Evolutionary conservation across 2,113 vertebrate species (phyloP), one percentile per base, ranked within the genome.

Genomic region (Pollimyrus isidori): DNA sequence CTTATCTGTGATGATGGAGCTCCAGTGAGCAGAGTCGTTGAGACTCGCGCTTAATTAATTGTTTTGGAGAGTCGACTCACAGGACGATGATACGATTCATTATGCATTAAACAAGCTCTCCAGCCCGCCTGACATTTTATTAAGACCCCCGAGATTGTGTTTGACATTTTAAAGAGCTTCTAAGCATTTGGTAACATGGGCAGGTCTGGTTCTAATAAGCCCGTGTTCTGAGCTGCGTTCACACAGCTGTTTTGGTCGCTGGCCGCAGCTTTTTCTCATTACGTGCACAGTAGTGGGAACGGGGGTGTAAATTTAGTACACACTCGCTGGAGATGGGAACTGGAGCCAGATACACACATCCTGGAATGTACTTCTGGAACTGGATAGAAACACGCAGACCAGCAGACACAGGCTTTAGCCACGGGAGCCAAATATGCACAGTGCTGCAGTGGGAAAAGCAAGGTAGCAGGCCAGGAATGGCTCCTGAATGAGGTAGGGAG

Each of bases 111-210:
- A 98, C 97, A 97, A 97, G 97, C 96, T 93, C 96, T 96, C 96
- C 94, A 96, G 96, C 96, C 95, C 94, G 96, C 94, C 96, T 98
- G 98, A 99, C 98, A 99, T 99, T 99, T 97, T 96, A 96, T 92
- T 93, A 95, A 92, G 96, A 97, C 98, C 97, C 97, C 96, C 92
- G 97, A 96, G 97, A 98, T 97, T 95, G 95, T 95, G 93, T 97
- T 96, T 99, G 98, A 99, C 98, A 99, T 99, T 99, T 99, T 99
- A 98, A 98, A 98, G 97, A 98, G 97, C 97, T 99, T 97, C 97
- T 97, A 97, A 99, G 97, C 97, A 96, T 97, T 98, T 98, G 97
- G 97, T 98, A 99, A 97, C 97, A 96, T 96, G 94, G 96, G 95
- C 96, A 97, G 98, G 98, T 99, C 97, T 99, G 97, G 96, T 98